Conservation (phyloP, 2,113 vertebrate species). For the Chionodraco myersi region DNA sequence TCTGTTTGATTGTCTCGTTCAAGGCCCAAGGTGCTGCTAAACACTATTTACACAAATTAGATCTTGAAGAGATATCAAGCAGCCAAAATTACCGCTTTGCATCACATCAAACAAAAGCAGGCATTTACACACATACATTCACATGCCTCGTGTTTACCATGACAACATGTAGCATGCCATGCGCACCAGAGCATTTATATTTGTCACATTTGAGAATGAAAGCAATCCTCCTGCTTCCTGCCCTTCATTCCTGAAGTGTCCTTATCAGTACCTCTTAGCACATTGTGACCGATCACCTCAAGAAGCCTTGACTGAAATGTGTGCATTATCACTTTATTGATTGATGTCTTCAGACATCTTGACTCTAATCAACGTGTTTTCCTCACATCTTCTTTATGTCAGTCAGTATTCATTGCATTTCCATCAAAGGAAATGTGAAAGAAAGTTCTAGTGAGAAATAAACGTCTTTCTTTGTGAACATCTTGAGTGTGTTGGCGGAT, state of each 20-base stretch:
- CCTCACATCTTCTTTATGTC: neutral
- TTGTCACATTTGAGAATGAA: constrained; percentile 1
- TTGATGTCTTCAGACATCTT: neutral
- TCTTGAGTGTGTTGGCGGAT: neutral
- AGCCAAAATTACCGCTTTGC: constrained; percentile 22
- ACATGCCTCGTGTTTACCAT: neutral
- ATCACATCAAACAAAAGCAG: constrained; percentile 24
- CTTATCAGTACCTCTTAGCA: neutral
- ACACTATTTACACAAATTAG: constrained; percentile 57
- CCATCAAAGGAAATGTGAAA: neutral
- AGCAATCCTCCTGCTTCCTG: neutral
- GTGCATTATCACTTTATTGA: neutral
- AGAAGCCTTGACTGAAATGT: neutral
- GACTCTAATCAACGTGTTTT: neutral
- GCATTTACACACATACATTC: neutral
- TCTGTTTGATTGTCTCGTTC: constrained; percentile 46
- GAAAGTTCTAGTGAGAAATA: neutral
- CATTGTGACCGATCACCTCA: neutral
- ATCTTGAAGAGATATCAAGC: constrained; percentile 36
- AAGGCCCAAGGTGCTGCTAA: constrained; percentile 27
- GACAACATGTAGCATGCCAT: neutral
- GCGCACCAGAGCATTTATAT: neutral
- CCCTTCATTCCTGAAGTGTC: neutral
- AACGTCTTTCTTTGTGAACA: neutral
- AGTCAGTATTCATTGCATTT: neutral